phyloP scores from a whole-genome alignment of 2,113 vertebrate genomes.

The Catagonus wagneri region DNA sequence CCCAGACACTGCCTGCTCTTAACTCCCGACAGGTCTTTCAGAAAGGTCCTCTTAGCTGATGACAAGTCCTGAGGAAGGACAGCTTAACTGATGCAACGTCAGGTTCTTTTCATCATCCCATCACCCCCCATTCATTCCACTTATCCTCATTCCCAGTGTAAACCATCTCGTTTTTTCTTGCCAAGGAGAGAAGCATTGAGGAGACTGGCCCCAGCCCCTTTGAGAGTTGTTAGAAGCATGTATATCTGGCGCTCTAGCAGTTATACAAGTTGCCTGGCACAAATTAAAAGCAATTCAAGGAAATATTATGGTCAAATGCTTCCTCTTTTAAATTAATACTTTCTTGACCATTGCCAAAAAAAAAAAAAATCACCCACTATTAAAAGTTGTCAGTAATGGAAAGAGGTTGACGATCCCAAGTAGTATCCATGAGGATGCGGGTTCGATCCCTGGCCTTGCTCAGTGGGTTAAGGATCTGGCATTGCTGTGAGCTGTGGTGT shows the following conservation, averaged over 20 bases:
- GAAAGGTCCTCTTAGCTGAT: not conserved
- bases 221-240: not conserved
- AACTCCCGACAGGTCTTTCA: slow-evolving; percentile 18
- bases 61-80: not conserved
- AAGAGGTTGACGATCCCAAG: too few relatives aligned
- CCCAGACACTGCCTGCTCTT: not conserved
- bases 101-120: not conserved
- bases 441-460: too few relatives aligned
- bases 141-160: not conserved
- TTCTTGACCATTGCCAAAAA: not conserved
- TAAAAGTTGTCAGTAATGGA: slow-evolving; percentile 37
- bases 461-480: too few relatives aligned
- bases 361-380: not conserved
- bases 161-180: not conserved
- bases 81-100: not conserved
- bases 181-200: accelerated
- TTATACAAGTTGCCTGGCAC: slow-evolving; percentile 16
- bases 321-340: slow-evolving; percentile 61
- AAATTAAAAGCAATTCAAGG: slow-evolving; percentile 37
- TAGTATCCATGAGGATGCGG: too few relatives aligned
- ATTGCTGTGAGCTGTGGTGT: too few relatives aligned
- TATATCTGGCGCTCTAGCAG: not conserved
- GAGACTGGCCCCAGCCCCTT: not conserved
- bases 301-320: slow-evolving; percentile 19
- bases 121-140: not conserved